Base-by-base conservation (phyloP, 2,113 vertebrate species). In the Ceyx melanurus region DNA sequence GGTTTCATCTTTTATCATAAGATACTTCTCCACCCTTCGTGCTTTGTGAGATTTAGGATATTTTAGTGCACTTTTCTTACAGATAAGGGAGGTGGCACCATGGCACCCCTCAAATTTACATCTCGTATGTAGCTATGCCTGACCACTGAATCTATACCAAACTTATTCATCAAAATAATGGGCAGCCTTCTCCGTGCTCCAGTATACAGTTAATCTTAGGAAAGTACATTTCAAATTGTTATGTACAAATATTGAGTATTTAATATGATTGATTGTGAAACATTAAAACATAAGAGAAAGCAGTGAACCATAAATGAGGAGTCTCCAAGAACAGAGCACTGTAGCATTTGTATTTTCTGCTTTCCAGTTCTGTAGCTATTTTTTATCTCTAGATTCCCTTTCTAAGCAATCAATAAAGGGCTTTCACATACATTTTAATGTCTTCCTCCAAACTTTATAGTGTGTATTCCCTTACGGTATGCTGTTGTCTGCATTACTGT, bases 401-500 rank as follows among this genome's bases (percentile, higher is more conserved):
- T 86, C 46, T 60, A 65, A 37, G n/a, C 28, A 80, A 79, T 82
- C 67, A 54, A 21, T 76, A 90, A 64, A 86, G 50, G 23, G 21
- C 13, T 88, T 93, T 77, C 64, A 88, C 3, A 35, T 56, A 42
- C 7, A 2, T 81, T 94, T 88, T 82, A 96, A 87, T 50, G 31
- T 88, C 88, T 93, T 85, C 62, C 80, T 97, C n/a, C 17, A 14
- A 94, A 89, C n/a, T 92, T 87, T 73, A 83, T 65, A 75, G 77
- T 68, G 71, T 54, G 46, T 26, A 82, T 90, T 91, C 81, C 9
- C 68, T 93, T 70, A 60, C 37, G 88, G 35, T 43, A 65, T 81
- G 68, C 53, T 83, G 57, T 43, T 64, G 6, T 51, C 96, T 96
- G 54, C 50, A 82, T 84, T 92, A 83, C 64, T 84, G 73, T 72